Conservation (phyloP, 1,140 invertebrate species). For the Pygmarrhopalites habei region DNA sequence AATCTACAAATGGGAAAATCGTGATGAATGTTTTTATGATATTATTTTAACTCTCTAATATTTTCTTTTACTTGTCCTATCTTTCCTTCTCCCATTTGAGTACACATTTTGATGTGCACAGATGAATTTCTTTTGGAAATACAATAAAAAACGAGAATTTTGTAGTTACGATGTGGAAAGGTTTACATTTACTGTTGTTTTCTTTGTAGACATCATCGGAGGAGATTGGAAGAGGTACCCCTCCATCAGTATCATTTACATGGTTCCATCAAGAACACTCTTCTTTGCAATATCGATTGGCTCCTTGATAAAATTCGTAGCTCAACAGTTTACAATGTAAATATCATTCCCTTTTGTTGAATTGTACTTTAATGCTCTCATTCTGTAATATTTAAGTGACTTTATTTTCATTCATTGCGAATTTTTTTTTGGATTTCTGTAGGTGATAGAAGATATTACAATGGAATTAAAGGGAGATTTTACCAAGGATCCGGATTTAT, state of each 20-base stretch:
- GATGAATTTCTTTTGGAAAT: too few relatives aligned
- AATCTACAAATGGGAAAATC: background rate
- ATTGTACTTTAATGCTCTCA: too few relatives aligned
- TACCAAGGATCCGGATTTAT: constrained; percentile 50
- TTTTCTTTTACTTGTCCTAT: too few relatives aligned
- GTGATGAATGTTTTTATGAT: background rate
- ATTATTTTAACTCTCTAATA: too few relatives aligned
- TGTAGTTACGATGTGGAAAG: too few relatives aligned
- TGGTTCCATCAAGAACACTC: constrained; percentile 43
- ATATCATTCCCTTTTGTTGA: too few relatives aligned
- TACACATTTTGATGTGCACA: too few relatives aligned
- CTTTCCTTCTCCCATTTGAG: too few relatives aligned
- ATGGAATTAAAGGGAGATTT: constrained; percentile 44
- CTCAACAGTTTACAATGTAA: constrained; percentile 52
- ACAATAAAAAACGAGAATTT: too few relatives aligned
- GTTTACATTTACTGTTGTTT: too few relatives aligned
- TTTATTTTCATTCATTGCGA: too few relatives aligned
- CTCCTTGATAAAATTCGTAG: constrained; percentile 65
- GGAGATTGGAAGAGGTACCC: constrained; percentile 74
- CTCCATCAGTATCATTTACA: constrained; percentile 52
- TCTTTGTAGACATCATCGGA: constrained; percentile 63
- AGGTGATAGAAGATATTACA: constrained; percentile 59
- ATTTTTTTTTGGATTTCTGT: constrained; percentile 40
- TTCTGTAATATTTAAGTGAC: too few relatives aligned
- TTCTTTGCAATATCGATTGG: constrained; percentile 61